Conservation (phyloP, 2,797 vertebrate species). For the Potorous gilbertii region DNA sequence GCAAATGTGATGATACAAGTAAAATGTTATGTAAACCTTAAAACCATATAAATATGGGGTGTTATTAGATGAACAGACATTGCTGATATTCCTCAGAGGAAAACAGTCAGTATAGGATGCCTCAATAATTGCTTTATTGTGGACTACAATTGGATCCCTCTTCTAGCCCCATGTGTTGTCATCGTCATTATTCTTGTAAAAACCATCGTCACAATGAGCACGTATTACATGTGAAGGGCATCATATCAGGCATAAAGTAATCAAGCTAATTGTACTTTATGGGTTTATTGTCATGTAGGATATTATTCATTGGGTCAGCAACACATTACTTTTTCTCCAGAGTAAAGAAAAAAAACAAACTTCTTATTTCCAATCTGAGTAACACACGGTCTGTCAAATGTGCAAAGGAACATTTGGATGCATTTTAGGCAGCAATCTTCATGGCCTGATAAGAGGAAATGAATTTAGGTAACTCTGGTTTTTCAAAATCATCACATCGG, state of each 20-base stretch:
- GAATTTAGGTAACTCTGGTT: conserved; percentile 71
- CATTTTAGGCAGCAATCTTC: conserved; percentile 14
- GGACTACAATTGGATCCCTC: background rate
- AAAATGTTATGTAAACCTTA: background rate
- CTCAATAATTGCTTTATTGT: conserved; percentile 9
- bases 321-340: conserved; percentile 3
- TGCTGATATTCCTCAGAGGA: background rate
- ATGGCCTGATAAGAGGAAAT: conserved; percentile 75
- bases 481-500: conserved; percentile 65
- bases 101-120: background rate
- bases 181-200: background rate
- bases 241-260: background rate
- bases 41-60: background rate
- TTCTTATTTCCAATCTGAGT: conserved; percentile 68
- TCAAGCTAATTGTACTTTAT: background rate
- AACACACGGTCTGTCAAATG: conserved; percentile 55
- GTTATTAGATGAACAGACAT: background rate
- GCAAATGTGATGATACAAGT: background rate
- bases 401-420: conserved; percentile 54
- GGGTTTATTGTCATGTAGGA: conserved; percentile 24
- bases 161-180: background rate
- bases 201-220: background rate
- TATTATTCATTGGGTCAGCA: background rate
- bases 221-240: background rate
- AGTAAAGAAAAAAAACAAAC: conserved; percentile 45